Conservation (phyloP, 2,797 vertebrate genomes). For the Pitangus sulphuratus region DNA sequence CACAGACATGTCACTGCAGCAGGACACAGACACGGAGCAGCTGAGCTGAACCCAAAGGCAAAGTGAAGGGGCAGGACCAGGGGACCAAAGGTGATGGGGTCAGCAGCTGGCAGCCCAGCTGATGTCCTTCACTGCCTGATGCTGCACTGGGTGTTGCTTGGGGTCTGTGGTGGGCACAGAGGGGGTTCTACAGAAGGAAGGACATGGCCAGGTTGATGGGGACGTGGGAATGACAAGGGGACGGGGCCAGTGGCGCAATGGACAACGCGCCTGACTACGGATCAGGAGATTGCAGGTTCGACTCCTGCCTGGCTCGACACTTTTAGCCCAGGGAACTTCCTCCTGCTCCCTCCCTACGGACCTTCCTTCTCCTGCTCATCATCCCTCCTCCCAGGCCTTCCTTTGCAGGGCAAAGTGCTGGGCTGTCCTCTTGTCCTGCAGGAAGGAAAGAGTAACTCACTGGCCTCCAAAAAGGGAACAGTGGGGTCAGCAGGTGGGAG, state of each 20-base stretch:
- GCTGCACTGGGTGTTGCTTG: fast-evolving
- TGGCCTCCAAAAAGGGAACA: not conserved
- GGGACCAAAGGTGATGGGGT: fast-evolving
- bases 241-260: constrained; percentile 79
- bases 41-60: not conserved
- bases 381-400: not conserved
- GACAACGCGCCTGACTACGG: constrained; percentile 78
- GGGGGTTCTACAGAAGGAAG: not conserved
- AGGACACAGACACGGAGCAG: not conserved
- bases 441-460: not conserved
- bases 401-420: not conserved
- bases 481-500: no score
- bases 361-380: not conserved
- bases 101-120: fast-evolving
- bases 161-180: fast-evolving
- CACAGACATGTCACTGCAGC: fast-evolving
- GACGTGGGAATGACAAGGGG: fast-evolving
- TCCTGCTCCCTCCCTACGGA: not conserved
- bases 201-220: fast-evolving
- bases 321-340: not conserved
- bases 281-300: constrained; percentile 34
- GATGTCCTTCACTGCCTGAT: fast-evolving
- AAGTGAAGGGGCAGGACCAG: not conserved
- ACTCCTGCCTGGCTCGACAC: not conserved
- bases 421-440: not conserved